A percentile compares a stretch with the other conserved stretches of the same genome.
Evolutionary conservation across 2,113 vertebrate species (phyloP).

Genomic region (Rattus rattus): DNA sequence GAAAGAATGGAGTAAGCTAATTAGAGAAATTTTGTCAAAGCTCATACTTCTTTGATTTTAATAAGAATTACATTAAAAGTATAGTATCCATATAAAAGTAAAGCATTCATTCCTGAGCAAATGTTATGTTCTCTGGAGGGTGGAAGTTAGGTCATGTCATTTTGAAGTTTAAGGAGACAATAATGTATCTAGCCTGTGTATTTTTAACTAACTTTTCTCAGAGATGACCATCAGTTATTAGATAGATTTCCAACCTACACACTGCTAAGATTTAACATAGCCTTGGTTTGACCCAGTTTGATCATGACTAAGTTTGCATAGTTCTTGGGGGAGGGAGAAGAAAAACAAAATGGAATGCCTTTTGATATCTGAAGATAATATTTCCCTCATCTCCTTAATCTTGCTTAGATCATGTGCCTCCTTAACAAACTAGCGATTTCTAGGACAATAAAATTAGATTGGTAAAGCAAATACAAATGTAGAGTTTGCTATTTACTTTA

Average conservation of each 20-base stretch:
- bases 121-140: not conserved
- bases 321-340: not conserved
- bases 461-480: not conserved
- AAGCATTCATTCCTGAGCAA: not conserved
- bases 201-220: not conserved
- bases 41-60: not conserved
- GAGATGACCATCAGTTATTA: not conserved
- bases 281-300: not conserved
- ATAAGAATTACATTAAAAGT: not conserved
- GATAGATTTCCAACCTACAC: not conserved
- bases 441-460: not conserved
- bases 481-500: not conserved
- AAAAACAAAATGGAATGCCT: not conserved
- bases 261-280: not conserved
- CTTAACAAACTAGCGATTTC: not conserved
- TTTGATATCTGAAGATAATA: not conserved
- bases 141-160: not conserved
- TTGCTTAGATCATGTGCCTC: not conserved
- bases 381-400: not conserved
- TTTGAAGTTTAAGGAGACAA: not conserved
- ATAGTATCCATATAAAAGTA: not conserved
- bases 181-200: not conserved
- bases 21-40: not conserved
- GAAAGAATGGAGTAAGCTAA: not conserved
- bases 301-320: not conserved